These are phyloP conservation scores for Epinephelus malabaricus DNA, from an alignment of 2,797 vertebrate genomes.

Conservation along the genomic window DNA sequence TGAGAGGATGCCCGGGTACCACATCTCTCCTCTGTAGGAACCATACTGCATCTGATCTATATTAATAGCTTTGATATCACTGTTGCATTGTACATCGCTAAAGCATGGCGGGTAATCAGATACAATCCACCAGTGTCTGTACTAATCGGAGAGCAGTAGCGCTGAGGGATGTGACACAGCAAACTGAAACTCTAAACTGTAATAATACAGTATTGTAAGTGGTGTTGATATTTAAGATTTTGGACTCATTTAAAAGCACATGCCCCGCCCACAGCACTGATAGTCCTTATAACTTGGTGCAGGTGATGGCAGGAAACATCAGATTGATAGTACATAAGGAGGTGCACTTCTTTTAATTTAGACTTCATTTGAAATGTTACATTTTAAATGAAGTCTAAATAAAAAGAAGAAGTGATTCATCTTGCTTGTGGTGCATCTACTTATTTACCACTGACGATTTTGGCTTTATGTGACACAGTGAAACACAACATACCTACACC, in stretches of 20 bases:
- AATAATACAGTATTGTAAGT: neutral
- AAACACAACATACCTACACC: neutral
- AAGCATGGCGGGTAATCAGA: constrained; percentile 44
- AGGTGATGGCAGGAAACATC: too few species aligned
- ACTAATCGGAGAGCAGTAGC: neutral
- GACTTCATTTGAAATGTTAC: too few species aligned
- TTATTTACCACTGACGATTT: too few species aligned
- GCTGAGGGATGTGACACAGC: neutral
- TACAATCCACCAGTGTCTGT: constrained; percentile 3
- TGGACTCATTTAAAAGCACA: too few species aligned
- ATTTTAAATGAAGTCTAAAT: too few species aligned
- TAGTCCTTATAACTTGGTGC: too few species aligned
- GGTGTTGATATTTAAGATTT: too few species aligned
- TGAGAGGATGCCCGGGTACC: constrained; percentile 30
- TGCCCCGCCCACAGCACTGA: too few species aligned
- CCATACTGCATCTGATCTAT: constrained; percentile 45
- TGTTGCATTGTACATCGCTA: constrained; percentile 34
- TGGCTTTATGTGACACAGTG: neutral
- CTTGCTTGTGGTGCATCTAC: too few species aligned
- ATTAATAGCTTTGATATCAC: constrained; percentile 73
- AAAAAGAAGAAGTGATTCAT: too few species aligned
- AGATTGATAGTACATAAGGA: too few species aligned
- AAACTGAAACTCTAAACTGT: neutral
- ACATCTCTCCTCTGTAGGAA: constrained; percentile 54
- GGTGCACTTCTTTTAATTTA: too few species aligned